Percentiles rank a stretch among this genome's conserved stretches.
Evolutionary conservation across 2,888 invertebrate species (phyloP).

Genomic region (Meta bourneti): DNA sequence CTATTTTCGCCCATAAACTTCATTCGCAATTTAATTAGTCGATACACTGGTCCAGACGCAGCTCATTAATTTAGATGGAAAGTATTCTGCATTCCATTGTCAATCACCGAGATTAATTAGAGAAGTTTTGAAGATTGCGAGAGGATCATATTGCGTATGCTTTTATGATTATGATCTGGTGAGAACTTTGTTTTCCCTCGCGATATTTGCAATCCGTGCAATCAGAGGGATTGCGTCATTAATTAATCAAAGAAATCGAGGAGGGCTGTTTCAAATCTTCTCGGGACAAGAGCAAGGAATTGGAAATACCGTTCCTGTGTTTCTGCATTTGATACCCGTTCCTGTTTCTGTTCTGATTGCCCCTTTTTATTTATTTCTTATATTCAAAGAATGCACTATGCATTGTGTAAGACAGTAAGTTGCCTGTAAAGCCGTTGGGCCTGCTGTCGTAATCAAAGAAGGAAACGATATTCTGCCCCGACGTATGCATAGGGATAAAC

Average conservation of each 20-base stretch:
- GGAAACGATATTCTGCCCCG: no score
- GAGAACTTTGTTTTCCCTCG: not conserved
- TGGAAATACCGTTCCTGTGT: not conserved
- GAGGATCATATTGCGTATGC: not conserved
- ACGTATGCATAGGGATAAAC: no score
- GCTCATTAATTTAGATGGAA: conserved; percentile 33
- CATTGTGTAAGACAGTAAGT: no score
- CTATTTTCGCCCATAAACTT: not conserved
- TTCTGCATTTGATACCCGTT: no score
- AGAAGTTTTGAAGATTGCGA: not conserved
- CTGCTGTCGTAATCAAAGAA: no score
- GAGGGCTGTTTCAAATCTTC: not conserved
- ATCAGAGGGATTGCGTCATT: not conserved
- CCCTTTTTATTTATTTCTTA: no score
- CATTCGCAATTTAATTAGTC: conserved; percentile 15
- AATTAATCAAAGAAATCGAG: not conserved
- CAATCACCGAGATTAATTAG: conserved; percentile 28
- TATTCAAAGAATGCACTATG: no score
- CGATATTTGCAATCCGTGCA: not conserved
- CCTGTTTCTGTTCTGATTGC: no score
- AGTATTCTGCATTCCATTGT: conserved; percentile 2
- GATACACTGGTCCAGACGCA: not conserved
- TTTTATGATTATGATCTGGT: not conserved
- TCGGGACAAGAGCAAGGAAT: not conserved
- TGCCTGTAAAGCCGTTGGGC: no score